phyloP scores from a whole-genome alignment of 2,888 invertebrate genomes.

The Aleiodes alternator region DNA sequence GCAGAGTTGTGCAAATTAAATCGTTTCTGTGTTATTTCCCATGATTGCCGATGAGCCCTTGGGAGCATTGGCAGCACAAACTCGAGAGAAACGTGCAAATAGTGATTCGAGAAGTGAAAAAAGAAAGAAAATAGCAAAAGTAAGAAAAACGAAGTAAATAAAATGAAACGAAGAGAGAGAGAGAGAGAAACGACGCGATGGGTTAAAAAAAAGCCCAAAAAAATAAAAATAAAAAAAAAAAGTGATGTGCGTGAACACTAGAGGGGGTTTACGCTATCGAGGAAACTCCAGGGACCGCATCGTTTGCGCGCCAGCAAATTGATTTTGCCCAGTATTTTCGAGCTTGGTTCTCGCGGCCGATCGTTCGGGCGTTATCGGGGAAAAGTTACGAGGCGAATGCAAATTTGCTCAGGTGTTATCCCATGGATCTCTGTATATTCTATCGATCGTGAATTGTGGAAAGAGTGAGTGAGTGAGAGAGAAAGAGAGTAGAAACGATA shows the following conservation, averaged over 20 bases:
- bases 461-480: conserved; percentile 17
- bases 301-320: conserved; percentile 46
- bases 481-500: conserved; percentile 13
- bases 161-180: not conserved
- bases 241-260: conserved; percentile 38
- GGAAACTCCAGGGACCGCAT: conserved; percentile 43
- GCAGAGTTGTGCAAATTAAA: conserved; percentile 47
- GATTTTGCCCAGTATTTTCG: conserved; percentile 54
- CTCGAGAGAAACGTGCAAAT: conserved; percentile 43
- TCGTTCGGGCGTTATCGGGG: conserved; percentile 53
- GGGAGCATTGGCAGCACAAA: conserved; percentile 22
- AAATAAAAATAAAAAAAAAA: conserved; percentile 1
- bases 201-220: conserved; percentile 8
- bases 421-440: conserved; percentile 47
- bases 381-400: conserved; percentile 51
- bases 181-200: not conserved
- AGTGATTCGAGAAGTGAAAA: conserved; percentile 32
- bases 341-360: conserved; percentile 46
- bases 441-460: conserved; percentile 41
- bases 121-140: conserved; percentile 19
- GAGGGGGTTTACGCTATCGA: conserved; percentile 30
- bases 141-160: conserved; percentile 23
- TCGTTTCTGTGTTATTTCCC: conserved; percentile 44
- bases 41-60: conserved; percentile 44
- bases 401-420: conserved; percentile 48